Base-by-base conservation (phyloP, 30 jellyfish, hydroid and myxozoan genomes). In the Haliclystus octoradiatus region DNA sequence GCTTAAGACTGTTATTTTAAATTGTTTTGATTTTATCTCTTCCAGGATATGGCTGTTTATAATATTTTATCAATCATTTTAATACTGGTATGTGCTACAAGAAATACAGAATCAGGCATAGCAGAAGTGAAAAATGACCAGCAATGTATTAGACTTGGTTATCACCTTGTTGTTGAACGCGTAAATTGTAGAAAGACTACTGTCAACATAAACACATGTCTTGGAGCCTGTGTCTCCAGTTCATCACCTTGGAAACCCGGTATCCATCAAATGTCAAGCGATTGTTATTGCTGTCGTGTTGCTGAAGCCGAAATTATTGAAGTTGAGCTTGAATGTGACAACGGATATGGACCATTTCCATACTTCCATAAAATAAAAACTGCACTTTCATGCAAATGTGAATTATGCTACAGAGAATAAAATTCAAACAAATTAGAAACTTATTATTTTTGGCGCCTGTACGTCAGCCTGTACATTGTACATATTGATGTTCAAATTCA, bases 181-280 rank as follows among this genome's bases (percentile, higher is more conserved):
- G 26, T 66, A 3, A 34, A 22, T 30, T 66, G 76, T 25, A 33
- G 12, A 34, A 49, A 31, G 32, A 66, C 76, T 28, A 15, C 5
- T 34, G 76, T 66, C 3, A 24, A 33, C 7, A 0, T 66, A 7
- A 66, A 66, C 66, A 66, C 76, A 34, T 66, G 76, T 66, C 31
- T 40, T 19, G 76, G 76, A 34, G 76, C 66, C 25, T 66, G 76
- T 32, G 31, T 66, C 25, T 66, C 76, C 12, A 28, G 25, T 1
- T 22, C 76, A 3, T 30, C 63, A n/a, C 67, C 76, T 1, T 26
- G 31, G 31, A 66, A 30, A 30, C 9, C 63, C 13, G 32, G 34
- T 34, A n/a, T n/a, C n/a, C 19, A 29, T 28, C 23, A 28, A 66
- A 25, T 66, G 26, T 31, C 26, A 0, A 15, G 14, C 0, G 31